Evolutionary conservation across 2,113 vertebrate species (phyloP), one percentile per base, ranked within the genome.

Genomic region (Syngnathus typhle): DNA sequence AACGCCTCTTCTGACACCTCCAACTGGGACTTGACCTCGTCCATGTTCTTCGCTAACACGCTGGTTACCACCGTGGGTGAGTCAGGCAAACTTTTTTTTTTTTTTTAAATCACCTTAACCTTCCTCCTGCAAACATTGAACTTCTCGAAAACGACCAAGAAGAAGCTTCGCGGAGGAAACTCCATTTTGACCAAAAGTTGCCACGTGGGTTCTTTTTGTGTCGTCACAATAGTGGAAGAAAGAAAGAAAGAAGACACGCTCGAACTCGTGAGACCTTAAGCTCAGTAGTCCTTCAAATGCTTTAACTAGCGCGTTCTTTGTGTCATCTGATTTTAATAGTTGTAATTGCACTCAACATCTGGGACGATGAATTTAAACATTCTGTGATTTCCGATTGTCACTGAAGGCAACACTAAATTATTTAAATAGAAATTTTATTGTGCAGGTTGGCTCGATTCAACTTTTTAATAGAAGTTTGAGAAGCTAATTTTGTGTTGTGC

Each of bases 41-140:
- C 94, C 1, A 88, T 95, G 67, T 93, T 97, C 80, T 97, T 95
- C 78, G 89, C 94, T 82, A 94, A 93, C 91, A 95, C 95, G 0
- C 82, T 97, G 80, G 89, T 97, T 77, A 97, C 94, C 60, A 97
- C 95, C 10, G 93, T 96, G 37, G 95, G 95, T 96, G 84, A 88
- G 94, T 85, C 19, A 65, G 1, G 8, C 3, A 1, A 49, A 62
- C 19, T 8, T 23, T 2, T 27, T 56, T 32, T 15, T 27, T 23
- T 55, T 23, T 21, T 21, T 21, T 21, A 27, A 32, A 32, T 32
- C 27, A 32, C 27, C 27, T 32, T 23, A 19, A 18, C 7, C 19
- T 8, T 21, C 18, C 49, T 52, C 49, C 18, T 2, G 19, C 49
- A 3, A n/a, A 1, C 16, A 1, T 47, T 47, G 2, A 43, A 43